Evolutionary conservation across 1,140 invertebrate genomes (phyloP).

Genomic region (Drosophila dunni): DNA sequence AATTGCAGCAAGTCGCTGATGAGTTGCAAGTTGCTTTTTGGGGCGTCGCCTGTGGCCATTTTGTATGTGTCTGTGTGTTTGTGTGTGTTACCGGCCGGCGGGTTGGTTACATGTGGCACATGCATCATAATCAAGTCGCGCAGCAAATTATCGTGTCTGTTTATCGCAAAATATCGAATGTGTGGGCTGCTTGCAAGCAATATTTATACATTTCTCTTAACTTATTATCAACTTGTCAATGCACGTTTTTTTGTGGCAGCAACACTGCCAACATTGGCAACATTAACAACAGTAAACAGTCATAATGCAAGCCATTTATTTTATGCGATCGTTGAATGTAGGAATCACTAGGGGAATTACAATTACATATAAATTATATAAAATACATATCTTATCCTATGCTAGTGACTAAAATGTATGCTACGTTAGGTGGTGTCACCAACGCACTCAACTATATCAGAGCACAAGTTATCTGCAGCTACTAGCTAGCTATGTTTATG

Average conservation of each 20-base stretch:
- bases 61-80: not conserved
- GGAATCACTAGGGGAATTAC: no score
- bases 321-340: not conserved
- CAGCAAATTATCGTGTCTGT: constrained; percentile 26
- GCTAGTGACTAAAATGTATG: no score
- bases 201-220: constrained; percentile 16
- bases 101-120: constrained; percentile 20
- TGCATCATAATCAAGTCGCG: constrained; percentile 43
- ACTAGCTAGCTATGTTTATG: not conserved
- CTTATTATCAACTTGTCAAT: constrained; percentile 20
- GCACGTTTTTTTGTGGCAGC: constrained; percentile 13
- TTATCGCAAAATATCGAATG: constrained; percentile 33
- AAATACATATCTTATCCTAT: no score
- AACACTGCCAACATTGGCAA: not conserved
- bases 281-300: not conserved
- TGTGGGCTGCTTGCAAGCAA: constrained; percentile 21
- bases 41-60: constrained; percentile 34
- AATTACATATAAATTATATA: no score
- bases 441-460: constrained; percentile 4
- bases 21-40: constrained; percentile 53
- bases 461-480: not conserved
- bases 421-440: no score
- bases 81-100: not conserved
- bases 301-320: not conserved
- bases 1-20: constrained; percentile 50